Conservation (phyloP, 2,888 invertebrate species). For the Ophion ventricosus region DNA sequence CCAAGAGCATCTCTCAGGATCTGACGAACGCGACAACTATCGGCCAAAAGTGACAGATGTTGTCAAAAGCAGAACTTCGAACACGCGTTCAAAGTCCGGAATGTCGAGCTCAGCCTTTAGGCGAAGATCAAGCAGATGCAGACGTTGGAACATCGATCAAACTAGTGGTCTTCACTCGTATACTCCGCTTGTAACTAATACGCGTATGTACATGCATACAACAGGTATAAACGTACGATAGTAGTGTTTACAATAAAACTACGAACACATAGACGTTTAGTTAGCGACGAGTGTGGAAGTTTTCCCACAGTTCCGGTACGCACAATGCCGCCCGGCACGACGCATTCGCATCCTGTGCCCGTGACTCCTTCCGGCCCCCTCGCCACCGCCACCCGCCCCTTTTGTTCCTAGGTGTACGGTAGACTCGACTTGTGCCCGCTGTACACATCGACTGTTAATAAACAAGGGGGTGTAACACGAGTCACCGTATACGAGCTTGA, state of each 20-base stretch:
- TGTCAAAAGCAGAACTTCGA: no score
- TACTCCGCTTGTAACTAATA: background rate
- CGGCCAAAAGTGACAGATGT: no score
- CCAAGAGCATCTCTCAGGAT: no score
- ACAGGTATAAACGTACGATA: constrained; percentile 28
- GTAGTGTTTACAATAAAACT: constrained; percentile 43
- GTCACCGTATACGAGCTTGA: background rate
- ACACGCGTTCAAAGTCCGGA: no score
- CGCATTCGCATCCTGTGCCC: constrained; percentile 76
- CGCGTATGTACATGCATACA: background rate
- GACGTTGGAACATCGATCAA: constrained; percentile 25
- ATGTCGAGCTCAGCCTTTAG: background rate
- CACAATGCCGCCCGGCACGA: constrained; percentile 76
- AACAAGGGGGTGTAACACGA: background rate
- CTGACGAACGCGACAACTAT: no score
- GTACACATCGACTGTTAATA: background rate
- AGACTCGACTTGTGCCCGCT: background rate
- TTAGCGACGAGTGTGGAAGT: constrained; percentile 73
- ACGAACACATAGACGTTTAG: constrained; percentile 50
- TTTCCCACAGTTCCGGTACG: constrained; percentile 80
- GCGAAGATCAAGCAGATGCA: background rate
- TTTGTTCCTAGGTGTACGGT: constrained; percentile 43
- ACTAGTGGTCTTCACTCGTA: no score
- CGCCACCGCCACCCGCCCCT: constrained; percentile 49
- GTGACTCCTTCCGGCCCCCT: constrained; percentile 75